These are phyloP conservation scores for Hydrocynus forskahlii DNA, from an alignment of 2,797 vertebrate genomes.

Conservation along the genomic window DNA sequence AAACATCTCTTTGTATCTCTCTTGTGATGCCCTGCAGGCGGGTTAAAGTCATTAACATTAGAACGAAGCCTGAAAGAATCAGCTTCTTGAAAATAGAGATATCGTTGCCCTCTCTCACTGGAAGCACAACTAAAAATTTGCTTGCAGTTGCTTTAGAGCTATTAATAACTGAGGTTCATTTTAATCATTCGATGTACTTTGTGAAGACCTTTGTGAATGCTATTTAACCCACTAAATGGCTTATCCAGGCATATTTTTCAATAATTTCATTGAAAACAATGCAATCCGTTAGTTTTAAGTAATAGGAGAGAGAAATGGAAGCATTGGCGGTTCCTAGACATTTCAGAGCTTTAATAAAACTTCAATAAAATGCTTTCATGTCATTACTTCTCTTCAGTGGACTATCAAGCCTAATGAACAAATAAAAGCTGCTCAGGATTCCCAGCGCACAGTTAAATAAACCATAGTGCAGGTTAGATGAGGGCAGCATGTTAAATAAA, in stretches of 20 bases:
- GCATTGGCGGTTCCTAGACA: neutral
- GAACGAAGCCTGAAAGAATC: neutral
- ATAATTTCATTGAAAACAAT: neutral
- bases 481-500: neutral
- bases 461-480: neutral
- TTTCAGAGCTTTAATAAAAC: neutral
- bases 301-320: neutral
- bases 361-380: neutral
- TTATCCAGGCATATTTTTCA: neutral
- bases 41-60: neutral
- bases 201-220: neutral
- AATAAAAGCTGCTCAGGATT: neutral
- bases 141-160: neutral
- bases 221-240: neutral
- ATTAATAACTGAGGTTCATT: neutral
- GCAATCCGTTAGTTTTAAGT: too few relatives aligned
- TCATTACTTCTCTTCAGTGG: neutral
- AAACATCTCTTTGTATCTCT: slow-evolving; percentile 5
- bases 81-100: neutral
- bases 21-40: neutral
- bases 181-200: neutral
- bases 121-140: neutral
- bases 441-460: neutral
- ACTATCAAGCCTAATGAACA: neutral
- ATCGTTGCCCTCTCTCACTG: neutral